A percentile compares a stretch with the other conserved stretches of the same genome.
phyloP scores from a whole-genome alignment of 1,140 invertebrate species.

The Cataglyphis hispanica region DNA sequence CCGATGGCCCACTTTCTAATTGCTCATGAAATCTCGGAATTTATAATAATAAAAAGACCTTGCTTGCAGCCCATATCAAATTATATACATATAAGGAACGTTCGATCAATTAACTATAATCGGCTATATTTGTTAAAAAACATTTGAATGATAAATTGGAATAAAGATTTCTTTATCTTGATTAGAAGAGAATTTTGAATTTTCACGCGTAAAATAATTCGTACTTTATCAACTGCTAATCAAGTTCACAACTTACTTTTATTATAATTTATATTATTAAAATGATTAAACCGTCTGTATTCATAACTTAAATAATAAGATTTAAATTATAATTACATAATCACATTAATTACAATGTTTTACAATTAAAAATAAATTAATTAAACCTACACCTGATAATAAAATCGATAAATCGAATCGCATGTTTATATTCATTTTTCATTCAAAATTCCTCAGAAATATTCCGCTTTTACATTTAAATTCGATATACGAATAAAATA shows the following conservation, averaged over 20 bases:
- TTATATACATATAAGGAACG: too few species aligned
- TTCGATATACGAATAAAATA: background rate
- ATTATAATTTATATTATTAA: background rate
- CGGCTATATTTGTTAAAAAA: too few species aligned
- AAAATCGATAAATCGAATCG: too few species aligned
- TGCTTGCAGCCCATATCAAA: too few species aligned
- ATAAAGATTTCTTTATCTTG: too few species aligned
- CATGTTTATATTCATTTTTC: background rate
- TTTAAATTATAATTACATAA: too few species aligned
- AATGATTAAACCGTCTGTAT: background rate
- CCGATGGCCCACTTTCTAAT: too few species aligned
- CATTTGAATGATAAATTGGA: too few species aligned
- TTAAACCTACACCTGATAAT: too few species aligned
- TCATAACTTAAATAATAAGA: background rate
- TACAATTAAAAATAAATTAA: background rate
- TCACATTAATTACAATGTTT: background rate
- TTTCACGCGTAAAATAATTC: background rate
- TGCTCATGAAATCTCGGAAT: too few species aligned
- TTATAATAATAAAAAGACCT: too few species aligned
- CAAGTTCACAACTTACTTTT: background rate
- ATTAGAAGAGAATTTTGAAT: background rate
- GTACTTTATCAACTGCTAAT: background rate
- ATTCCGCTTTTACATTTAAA: background rate
- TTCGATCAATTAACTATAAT: too few species aligned
- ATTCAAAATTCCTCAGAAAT: background rate